phyloP scores from a whole-genome alignment of 2,113 vertebrate species.

The Rutilus rutilus region DNA sequence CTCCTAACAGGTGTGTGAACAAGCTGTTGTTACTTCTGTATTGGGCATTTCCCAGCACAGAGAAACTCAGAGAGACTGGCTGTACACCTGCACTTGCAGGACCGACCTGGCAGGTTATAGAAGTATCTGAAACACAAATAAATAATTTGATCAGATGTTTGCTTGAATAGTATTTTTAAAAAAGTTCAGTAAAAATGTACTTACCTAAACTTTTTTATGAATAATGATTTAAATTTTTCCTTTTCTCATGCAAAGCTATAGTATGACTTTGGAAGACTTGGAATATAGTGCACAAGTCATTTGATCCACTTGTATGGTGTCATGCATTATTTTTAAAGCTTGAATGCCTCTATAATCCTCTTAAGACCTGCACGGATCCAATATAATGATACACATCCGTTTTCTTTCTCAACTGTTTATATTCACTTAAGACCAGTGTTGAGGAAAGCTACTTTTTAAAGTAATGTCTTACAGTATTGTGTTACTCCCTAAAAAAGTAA shows the following conservation, averaged over 20 bases:
- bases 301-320: not conserved
- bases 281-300: not conserved
- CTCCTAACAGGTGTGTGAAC: conserved; percentile 75
- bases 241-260: no score
- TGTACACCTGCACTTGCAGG: conserved; percentile 71
- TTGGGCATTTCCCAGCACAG: conserved; percentile 71
- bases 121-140: conserved; percentile 64
- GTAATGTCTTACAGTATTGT: no score
- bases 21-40: conserved; percentile 43
- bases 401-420: no score
- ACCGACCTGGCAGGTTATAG: conserved; percentile 77
- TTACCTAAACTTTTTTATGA: not conserved
- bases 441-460: no score
- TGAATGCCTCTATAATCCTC: not conserved
- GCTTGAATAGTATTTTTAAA: not conserved
- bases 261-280: not conserved
- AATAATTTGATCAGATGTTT: not conserved
- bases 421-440: no score
- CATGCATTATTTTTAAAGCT: not conserved
- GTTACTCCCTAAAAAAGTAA: no score
- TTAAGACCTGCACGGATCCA: no score
- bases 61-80: conserved; percentile 74
- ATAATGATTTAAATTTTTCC: not conserved
- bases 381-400: no score
- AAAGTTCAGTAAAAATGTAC: not conserved